A percentile compares a stretch with the other conserved stretches of the same genome.
Conservation (phyloP, 2,113 vertebrate species). For the Pluvianellus socialis region DNA sequence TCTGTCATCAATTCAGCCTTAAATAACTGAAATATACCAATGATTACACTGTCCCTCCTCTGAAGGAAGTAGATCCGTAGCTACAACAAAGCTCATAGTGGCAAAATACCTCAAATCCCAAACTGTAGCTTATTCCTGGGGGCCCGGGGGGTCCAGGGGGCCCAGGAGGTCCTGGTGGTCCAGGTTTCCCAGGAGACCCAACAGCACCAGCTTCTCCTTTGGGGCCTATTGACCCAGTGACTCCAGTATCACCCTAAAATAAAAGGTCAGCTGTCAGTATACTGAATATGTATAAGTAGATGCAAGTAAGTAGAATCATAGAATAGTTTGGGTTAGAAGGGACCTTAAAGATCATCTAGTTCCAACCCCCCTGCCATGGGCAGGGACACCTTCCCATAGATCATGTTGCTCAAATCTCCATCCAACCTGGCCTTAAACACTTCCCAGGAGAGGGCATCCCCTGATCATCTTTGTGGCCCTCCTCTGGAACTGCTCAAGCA, state of each 20-base stretch:
- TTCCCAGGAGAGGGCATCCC: neutral
- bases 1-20: neutral
- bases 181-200: conserved; percentile 79
- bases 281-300: neutral
- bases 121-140: conserved; percentile 65
- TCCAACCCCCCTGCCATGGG: neutral
- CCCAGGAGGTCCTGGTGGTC: conserved; percentile 82
- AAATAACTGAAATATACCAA: neutral
- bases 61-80: neutral
- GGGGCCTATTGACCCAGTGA: conserved; percentile 78
- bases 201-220: conserved; percentile 80
- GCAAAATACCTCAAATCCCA: conserved; percentile 82
- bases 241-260: conserved; percentile 85
- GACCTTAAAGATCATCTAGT: neutral
- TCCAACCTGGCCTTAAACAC: neutral
- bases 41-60: neutral
- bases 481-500: neutral
- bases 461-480: fast-evolving
- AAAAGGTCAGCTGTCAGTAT: neutral
- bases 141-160: conserved; percentile 81
- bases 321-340: neutral
- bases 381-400: neutral
- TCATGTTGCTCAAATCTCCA: neutral
- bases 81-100: neutral
- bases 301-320: neutral